phyloP scores from a whole-genome alignment of 1,140 invertebrate genomes.

The Aphaenogaster ashmeadi region DNA sequence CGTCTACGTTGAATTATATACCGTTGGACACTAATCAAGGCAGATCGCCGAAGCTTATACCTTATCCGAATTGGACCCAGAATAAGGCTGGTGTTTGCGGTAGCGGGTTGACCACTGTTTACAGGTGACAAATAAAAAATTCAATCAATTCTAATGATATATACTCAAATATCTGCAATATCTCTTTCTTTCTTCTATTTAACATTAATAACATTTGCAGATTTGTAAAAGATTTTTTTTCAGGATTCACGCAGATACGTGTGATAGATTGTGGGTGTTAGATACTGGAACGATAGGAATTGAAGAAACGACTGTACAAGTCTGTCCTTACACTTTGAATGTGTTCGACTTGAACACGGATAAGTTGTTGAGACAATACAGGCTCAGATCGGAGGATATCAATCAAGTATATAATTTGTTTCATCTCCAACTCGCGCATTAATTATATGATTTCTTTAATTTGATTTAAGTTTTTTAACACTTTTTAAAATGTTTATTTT shows the following conservation, averaged over 20 bases:
- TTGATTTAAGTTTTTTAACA: not conserved
- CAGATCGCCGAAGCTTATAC: conserved; percentile 91
- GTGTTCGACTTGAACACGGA: conserved; percentile 93
- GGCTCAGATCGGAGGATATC: conserved; percentile 91
- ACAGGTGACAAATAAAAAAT: conserved; percentile 84
- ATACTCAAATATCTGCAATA: conserved; percentile 18
- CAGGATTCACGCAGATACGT: conserved; percentile 90
- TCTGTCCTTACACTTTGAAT: conserved; percentile 92
- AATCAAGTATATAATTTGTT: conserved; percentile 85
- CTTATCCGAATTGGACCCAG: conserved; percentile 92
- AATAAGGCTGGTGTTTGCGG: conserved; percentile 92
- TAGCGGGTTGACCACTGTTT: conserved; percentile 91
- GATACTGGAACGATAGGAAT: conserved; percentile 94
- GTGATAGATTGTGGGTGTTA: conserved; percentile 93
- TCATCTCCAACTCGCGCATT: not conserved
- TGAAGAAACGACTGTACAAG: conserved; percentile 91
- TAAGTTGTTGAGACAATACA: conserved; percentile 90
- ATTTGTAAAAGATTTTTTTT: conserved; percentile 11
- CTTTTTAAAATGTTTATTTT: conserved; percentile 14
- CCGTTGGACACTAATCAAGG: conserved; percentile 89
- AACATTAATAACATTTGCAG: conserved; percentile 8
- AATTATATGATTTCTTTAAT: not conserved
- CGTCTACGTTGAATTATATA: conserved; percentile 93
- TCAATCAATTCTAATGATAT: not conserved
- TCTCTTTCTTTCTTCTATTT: not conserved